Conservation (phyloP, 2,888 invertebrate species). For the Diloba caeruleocephala region DNA sequence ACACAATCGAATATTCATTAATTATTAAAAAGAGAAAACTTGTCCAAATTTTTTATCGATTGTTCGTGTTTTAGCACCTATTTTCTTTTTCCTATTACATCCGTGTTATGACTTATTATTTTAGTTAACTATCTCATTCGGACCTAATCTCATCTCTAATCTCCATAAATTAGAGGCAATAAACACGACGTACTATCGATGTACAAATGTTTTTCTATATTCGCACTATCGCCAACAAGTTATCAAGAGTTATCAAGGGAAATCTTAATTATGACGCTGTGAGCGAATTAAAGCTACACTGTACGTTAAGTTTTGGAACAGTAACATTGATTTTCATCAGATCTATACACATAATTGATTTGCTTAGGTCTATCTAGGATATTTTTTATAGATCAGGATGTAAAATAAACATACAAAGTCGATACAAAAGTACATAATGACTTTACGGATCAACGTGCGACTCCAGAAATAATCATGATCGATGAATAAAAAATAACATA, state of each 20-base stretch:
- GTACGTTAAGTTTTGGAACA: not conserved
- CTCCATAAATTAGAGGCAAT: constrained; percentile 76
- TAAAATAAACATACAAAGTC: constrained; percentile 43
- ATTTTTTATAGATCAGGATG: constrained; percentile 43
- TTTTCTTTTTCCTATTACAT: constrained; percentile 43
- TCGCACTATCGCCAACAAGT: constrained; percentile 72
- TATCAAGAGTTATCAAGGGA: constrained; percentile 86
- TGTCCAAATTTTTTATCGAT: constrained; percentile 45
- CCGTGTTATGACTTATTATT: constrained; percentile 45
- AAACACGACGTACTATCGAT: constrained; percentile 69
- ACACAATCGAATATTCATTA: constrained; percentile 14
- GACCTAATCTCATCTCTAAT: constrained; percentile 61
- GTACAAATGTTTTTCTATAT: constrained; percentile 69
- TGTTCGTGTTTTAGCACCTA: constrained; percentile 40
- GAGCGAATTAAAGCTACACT: too few relatives aligned
- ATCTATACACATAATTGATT: constrained; percentile 42
- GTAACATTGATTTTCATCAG: constrained; percentile 18
- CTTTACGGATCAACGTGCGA: constrained; percentile 36
- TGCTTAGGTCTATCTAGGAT: constrained; percentile 25
- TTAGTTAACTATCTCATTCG: constrained; percentile 50
- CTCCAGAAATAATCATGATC: constrained; percentile 50
- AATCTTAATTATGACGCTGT: too few relatives aligned
- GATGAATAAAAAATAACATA: constrained; percentile 40
- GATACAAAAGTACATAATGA: constrained; percentile 44
- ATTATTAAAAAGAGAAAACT: constrained; percentile 6